A percentile compares a stretch with the other conserved stretches of the same genome.
Evolutionary conservation across 1,140 invertebrate species (phyloP).

Genomic region (Macrocentrus cingulum): DNA sequence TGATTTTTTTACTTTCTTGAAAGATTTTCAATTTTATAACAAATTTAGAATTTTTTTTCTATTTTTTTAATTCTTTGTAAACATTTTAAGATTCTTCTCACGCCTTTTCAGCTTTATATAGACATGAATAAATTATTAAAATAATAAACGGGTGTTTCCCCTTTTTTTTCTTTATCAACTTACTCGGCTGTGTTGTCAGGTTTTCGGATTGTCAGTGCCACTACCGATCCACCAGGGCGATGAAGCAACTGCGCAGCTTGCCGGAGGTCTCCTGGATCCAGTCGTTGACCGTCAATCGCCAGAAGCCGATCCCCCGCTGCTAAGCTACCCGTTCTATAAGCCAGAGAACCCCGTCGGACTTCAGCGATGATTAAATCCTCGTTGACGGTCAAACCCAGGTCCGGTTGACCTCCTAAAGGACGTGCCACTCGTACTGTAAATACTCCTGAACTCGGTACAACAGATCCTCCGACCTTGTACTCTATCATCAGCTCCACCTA

Average conservation of each 20-base stretch:
- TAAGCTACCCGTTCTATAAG: conserved; percentile 85
- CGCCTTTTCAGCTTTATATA: too few relatives aligned
- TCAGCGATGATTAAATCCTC: conserved; percentile 79
- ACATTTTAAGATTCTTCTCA: too few relatives aligned
- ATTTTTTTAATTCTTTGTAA: too few relatives aligned
- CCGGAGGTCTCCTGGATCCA: conserved; percentile 70
- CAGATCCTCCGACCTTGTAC: conserved; percentile 91
- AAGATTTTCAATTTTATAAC: too few relatives aligned
- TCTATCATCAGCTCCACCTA: conserved; percentile 74
- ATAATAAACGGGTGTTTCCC: too few relatives aligned
- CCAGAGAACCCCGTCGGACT: conserved; percentile 85
- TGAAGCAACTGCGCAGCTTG: conserved; percentile 78
- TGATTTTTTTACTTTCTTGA: too few relatives aligned
- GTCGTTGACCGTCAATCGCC: conserved; percentile 82
- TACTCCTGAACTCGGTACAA: conserved; percentile 85
- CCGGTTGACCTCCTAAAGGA: conserved; percentile 65
- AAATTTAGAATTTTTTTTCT: too few relatives aligned
- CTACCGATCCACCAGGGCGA: conserved; percentile 69
- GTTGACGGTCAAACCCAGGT: conserved; percentile 84
- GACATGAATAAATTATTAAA: too few relatives aligned
- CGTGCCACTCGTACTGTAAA: conserved; percentile 88
- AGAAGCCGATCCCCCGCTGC: conserved; percentile 83
- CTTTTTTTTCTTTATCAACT: too few relatives aligned
- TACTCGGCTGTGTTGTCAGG: conserved; percentile 60
- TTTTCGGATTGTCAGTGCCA: conserved; percentile 73